Base-by-base conservation (phyloP, 2,113 vertebrate species). In the Indicator indicator region DNA sequence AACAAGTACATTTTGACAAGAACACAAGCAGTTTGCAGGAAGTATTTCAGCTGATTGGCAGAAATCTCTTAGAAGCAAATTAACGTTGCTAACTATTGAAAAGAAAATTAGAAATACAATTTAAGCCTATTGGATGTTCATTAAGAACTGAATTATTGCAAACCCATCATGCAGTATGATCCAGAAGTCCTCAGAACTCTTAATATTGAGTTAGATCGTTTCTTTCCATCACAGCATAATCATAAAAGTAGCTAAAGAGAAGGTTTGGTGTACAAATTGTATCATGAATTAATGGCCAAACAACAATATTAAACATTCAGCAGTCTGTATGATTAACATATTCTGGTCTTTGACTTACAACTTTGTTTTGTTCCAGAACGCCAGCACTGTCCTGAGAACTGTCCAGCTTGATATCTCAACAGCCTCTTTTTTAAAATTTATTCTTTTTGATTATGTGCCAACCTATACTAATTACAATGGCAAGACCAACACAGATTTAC, bases 61-160 rank as follows among this genome's bases (percentile, higher is more conserved):
- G 93, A 97, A 96, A 96, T 93, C 33, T 84, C 94, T 85, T 92
- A 58, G 46, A 95, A 92, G 80, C 40, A 84, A 86, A 96, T 98
- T 97, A 97, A 87, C 33, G 19, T 97, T 95, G 93, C 81, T 95
- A 96, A 97, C 79, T 97, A 97, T 96, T 96, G 97, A 86, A 87
- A 88, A 68, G 71, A 94, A 97, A 97, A 97, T 96, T 93, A 97
- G 90, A 94, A 97, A 95, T 94, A 94, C 19, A 67, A 75, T 96
- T 95, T 95, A 94, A 95, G 87, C 79, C 84, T 96, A 97, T 82
- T 96, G 95, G 82, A 95, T 96, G 95, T 67, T 89, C 82, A 96
- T 97, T 97, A 96, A 83, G 81, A 78, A 82, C 33, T 83, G 93
- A 96, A 95, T 95, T 97, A 95, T 96, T 95, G 96, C 97, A 97